These are phyloP conservation scores for Drosophila ironensis DNA, from an alignment of 1,140 invertebrate species.

Conservation along the genomic window DNA sequence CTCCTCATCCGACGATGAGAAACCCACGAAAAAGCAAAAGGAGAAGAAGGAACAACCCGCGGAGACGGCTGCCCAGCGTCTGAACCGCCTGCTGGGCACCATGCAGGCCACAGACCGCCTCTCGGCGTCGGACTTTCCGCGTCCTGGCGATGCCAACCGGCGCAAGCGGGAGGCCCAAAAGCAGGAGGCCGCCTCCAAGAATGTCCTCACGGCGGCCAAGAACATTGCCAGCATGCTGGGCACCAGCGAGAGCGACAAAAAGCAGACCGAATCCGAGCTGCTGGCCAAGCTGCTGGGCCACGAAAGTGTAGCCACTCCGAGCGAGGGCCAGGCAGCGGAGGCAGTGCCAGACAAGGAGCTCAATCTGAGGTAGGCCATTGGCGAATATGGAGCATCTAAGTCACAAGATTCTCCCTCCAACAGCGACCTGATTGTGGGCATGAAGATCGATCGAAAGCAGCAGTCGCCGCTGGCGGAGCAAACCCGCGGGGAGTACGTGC, in stretches of 20 bases:
- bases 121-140: slow-evolving; percentile 43
- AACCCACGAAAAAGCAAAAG: slow-evolving; percentile 44
- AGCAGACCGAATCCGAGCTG: slow-evolving; percentile 89
- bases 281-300: slow-evolving; percentile 86
- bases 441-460: slow-evolving; percentile 87
- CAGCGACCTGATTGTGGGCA: slow-evolving; percentile 87
- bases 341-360: slow-evolving; percentile 48
- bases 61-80: slow-evolving; percentile 64
- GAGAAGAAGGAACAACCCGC: slow-evolving; percentile 20
- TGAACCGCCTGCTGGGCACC: slow-evolving; percentile 66
- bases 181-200: slow-evolving; percentile 49
- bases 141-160: slow-evolving; percentile 63
- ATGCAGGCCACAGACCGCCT: slow-evolving; percentile 66
- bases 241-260: slow-evolving; percentile 84
- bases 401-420: slow-evolving; percentile 58
- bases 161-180: slow-evolving; percentile 53
- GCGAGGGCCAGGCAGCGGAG: not conserved
- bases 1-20: slow-evolving; percentile 68
- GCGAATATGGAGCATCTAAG: too few relatives aligned
- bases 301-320: slow-evolving; percentile 79
- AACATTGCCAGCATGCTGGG: slow-evolving; percentile 87
- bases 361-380: slow-evolving; percentile 67
- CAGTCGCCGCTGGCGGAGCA: slow-evolving; percentile 71
- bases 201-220: slow-evolving; percentile 85
- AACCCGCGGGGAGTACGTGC: slow-evolving; percentile 74